phyloP scores from a whole-genome alignment of 2,888 invertebrate species.

The Metellina segmentata region DNA sequence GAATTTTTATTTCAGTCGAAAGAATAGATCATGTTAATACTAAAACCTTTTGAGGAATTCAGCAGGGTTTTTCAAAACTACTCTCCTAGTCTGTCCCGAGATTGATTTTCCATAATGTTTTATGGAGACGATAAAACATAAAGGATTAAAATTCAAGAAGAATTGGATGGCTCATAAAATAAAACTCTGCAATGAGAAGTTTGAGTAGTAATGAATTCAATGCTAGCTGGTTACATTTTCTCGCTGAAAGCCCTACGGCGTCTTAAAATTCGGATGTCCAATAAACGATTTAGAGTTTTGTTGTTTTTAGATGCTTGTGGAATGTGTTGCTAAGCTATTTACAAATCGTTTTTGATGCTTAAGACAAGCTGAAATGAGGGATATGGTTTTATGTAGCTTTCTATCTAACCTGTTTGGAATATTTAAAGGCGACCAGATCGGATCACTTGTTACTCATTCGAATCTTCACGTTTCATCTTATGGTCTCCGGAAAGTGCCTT shows the following conservation, averaged over 20 bases:
- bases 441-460: no score
- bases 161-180: conserved; percentile 9
- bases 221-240: background rate
- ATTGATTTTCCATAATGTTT: conserved; percentile 13
- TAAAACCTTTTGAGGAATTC: background rate
- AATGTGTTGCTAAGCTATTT: no score
- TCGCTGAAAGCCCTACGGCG: background rate
- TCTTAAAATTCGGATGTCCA: no score
- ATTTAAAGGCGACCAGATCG: no score
- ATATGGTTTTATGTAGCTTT: no score
- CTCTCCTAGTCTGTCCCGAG: background rate
- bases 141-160: background rate
- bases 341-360: no score
- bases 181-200: background rate
- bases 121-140: background rate
- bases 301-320: no score
- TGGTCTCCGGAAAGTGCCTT: no score
- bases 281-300: no score
- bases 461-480: no score
- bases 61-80: background rate
- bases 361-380: no score
- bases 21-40: conserved; percentile 9
- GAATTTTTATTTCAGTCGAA: background rate
- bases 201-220: background rate
- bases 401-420: no score